Conservation (phyloP, 2,888 invertebrate species). For the Eudiplozoon nipponicum region DNA sequence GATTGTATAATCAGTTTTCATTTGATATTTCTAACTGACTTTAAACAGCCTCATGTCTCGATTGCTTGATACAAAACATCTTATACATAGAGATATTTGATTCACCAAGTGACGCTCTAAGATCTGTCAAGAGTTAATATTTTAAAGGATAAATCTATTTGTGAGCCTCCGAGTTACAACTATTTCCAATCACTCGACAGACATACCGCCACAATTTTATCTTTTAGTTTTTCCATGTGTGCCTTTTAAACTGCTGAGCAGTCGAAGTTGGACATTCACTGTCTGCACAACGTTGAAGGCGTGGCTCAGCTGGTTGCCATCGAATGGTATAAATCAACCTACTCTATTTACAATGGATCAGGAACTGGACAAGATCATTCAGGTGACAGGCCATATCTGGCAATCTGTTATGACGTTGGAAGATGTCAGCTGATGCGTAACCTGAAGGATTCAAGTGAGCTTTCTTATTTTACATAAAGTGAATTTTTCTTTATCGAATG, state of each 20-base stretch:
- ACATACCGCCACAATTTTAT: neutral
- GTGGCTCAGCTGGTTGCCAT: slow-evolving; percentile 40
- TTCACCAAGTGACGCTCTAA: too few relatives aligned
- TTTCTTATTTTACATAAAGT: neutral
- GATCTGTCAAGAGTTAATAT: too few relatives aligned
- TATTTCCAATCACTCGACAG: too few relatives aligned
- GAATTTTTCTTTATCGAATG: too few relatives aligned
- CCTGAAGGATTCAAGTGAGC: slow-evolving; percentile 47
- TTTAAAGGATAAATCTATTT: too few relatives aligned
- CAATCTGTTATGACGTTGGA: slow-evolving; percentile 57
- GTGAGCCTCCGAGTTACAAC: too few relatives aligned
- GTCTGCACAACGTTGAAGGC: slow-evolving; percentile 22
- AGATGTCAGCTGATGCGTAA: slow-evolving; percentile 54
- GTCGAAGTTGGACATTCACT: slow-evolving; percentile 41
- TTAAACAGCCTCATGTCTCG: too few relatives aligned
- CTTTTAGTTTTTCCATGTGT: neutral
- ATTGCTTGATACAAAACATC: too few relatives aligned
- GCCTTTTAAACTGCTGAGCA: slow-evolving; percentile 31
- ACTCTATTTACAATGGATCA: slow-evolving; percentile 32
- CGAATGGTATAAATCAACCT: slow-evolving; percentile 60
- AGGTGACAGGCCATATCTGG: slow-evolving; percentile 37
- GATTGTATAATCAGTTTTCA: too few relatives aligned
- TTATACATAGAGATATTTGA: too few relatives aligned
- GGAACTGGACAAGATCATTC: neutral
- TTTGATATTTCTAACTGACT: too few relatives aligned